Evolutionary conservation across 2,113 vertebrate genomes (phyloP).

Genomic region (Phyllostomus hastatus): DNA sequence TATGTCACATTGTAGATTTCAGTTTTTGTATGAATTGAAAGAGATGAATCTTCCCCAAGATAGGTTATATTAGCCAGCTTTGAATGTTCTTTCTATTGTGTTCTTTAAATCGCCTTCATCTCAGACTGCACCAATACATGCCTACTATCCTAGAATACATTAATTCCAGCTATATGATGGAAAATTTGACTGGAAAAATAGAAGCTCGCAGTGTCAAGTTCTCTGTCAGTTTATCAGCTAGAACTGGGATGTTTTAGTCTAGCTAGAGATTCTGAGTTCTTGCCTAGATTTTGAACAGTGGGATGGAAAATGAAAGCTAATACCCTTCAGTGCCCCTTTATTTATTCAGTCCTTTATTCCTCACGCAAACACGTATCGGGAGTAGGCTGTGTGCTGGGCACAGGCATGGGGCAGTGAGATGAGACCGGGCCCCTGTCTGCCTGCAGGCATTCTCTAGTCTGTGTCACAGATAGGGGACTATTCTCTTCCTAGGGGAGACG

Average conservation of each 20-base stretch:
- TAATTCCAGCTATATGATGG: slow-evolving; percentile 41
- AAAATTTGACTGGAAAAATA: slow-evolving; percentile 28
- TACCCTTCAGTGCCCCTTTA: not conserved
- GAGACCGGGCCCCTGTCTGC: not conserved
- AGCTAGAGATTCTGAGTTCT: not conserved
- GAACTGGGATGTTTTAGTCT: not conserved
- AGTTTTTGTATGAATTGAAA: slow-evolving; percentile 43
- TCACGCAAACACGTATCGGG: not conserved
- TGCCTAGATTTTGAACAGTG: not conserved
- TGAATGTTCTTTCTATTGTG: slow-evolving; percentile 55
- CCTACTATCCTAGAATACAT: slow-evolving; percentile 50
- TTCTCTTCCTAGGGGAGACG: not conserved
- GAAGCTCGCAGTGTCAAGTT: not conserved
- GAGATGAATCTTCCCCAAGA: slow-evolving; percentile 46
- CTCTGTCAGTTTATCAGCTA: slow-evolving; percentile 32
- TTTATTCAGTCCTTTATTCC: not conserved
- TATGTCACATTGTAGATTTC: not conserved
- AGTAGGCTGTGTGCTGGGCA: not conserved
- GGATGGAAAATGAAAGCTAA: slow-evolving; percentile 12
- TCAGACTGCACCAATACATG: slow-evolving; percentile 11
- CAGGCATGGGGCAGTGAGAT: not conserved
- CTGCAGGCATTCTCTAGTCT: not conserved
- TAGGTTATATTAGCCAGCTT: slow-evolving; percentile 54
- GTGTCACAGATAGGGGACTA: not conserved
- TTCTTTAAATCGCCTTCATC: slow-evolving; percentile 54